Evolutionary conservation across 1,140 invertebrate genomes (phyloP).

Genomic region (Drosophila triauraria): DNA sequence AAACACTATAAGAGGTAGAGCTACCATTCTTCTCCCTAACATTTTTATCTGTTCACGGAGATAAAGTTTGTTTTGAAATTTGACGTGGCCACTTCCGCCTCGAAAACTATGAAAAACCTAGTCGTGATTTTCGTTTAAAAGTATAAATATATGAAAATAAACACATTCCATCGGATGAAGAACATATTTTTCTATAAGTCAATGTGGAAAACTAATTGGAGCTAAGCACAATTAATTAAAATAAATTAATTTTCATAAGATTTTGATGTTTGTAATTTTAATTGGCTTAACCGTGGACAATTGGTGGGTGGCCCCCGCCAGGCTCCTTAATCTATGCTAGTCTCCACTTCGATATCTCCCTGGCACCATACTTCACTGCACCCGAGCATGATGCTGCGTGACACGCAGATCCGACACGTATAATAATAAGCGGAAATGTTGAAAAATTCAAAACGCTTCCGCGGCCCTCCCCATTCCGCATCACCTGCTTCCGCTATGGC

Average conservation of each 20-base stretch:
- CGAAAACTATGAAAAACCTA: no score
- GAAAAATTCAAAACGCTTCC: constrained; percentile 82
- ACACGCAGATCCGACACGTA: constrained; percentile 77
- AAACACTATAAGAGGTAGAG: no score
- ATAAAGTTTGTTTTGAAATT: no score
- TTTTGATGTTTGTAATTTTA: constrained; percentile 40
- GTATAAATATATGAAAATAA: no score
- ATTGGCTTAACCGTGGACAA: constrained; percentile 67
- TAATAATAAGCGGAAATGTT: constrained; percentile 84
- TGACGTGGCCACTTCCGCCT: no score
- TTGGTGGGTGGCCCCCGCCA: constrained; percentile 3
- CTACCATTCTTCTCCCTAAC: no score
- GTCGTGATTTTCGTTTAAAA: no score
- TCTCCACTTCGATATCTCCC: constrained; percentile 1
- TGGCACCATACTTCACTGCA: constrained; percentile 23
- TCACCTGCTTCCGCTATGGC: constrained; percentile 9
- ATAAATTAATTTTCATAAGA: not conserved
- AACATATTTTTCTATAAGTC: not conserved
- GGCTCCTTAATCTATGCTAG: not conserved
- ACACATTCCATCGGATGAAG: no score
- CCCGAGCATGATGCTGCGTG: constrained; percentile 56
- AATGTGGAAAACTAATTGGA: not conserved
- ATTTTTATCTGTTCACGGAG: no score
- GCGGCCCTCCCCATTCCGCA: not conserved
- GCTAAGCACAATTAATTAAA: not conserved